Evolutionary conservation across 2,888 invertebrate genomes (phyloP), one percentile per base, ranked within the genome.

Genomic region (Torymus aiolomorphi): DNA sequence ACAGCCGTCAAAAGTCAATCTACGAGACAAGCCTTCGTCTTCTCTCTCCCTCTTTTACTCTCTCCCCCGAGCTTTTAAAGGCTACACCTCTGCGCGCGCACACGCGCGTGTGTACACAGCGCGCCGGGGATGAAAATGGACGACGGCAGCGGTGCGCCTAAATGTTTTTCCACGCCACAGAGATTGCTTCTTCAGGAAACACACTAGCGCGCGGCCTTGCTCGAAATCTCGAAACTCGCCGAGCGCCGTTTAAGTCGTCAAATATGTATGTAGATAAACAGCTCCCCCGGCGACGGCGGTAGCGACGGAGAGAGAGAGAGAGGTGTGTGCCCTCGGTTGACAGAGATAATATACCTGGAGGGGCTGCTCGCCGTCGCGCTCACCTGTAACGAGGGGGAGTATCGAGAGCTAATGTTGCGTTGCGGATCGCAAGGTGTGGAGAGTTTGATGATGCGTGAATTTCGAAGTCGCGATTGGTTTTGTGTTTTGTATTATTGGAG

Each of bases 251-350:
- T 73, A 85, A 83, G 83, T 84, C 83, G 82, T 85, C 84, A 85
- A 86, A 86, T 84, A 84, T 87, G 83, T 86, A 85, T 84, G 84
- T 86, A 83, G 85, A 85, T 86, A 86, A 86, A 86, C 84, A 86
- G 81, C 80, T 73, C 79, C 82, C 42, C 8, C 5, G 42, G 42
- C 42, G 42, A 42, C 42, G 42, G 42, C 42, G 42, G 42, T 8
- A 42, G 8, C 8, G 42, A 8, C 8, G 42, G 8, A 8, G 42
- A 5, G 42, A 20, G 1, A 20, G 20, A 20, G 20, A 20, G 20
- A 20, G 20, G 20, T 20, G 42, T 42, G n/a, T 42, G 52, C n/a
- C 31, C 56, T 51, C 80, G 82, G 86, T 87, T 86, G 87, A 85
- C 86, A 85, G 84, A 86, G 84, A 86, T 87, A 86, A 86, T 86